Conservation (phyloP, 2,888 invertebrate species). For the Noctua janthe region DNA sequence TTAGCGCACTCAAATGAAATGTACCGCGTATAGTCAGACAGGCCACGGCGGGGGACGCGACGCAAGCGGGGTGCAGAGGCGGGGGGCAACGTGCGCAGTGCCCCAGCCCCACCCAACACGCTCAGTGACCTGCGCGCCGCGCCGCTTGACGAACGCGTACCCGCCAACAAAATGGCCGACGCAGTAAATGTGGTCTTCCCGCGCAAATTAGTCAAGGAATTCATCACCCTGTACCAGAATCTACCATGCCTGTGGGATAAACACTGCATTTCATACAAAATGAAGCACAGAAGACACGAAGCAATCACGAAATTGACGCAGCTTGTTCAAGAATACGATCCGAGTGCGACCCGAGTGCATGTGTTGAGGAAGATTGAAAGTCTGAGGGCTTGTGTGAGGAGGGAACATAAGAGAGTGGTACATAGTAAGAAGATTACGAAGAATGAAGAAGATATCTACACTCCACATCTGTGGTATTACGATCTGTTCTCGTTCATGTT, state of each 20-base stretch:
- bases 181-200: slow-evolving; percentile 78
- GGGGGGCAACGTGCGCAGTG: slow-evolving; percentile 45
- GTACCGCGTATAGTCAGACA: slow-evolving; percentile 20
- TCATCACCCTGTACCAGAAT: slow-evolving; percentile 80
- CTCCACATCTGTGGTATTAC: slow-evolving; percentile 85
- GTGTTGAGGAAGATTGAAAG: slow-evolving; percentile 86
- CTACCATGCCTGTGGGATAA: slow-evolving; percentile 83
- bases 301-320: slow-evolving; percentile 81
- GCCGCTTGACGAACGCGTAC: slow-evolving; percentile 77
- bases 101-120: slow-evolving; percentile 65
- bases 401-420: slow-evolving; percentile 81
- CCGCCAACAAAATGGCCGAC: slow-evolving; percentile 73
- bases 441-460: slow-evolving; percentile 76
- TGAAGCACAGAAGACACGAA: slow-evolving; percentile 79
- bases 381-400: slow-evolving; percentile 83
- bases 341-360: slow-evolving; percentile 83
- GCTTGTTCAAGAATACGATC: slow-evolving; percentile 81
- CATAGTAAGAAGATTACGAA: slow-evolving; percentile 75
- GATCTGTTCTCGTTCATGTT: slow-evolving; percentile 81
- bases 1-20: slow-evolving; percentile 55
- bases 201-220: slow-evolving; percentile 79
- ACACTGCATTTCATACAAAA: slow-evolving; percentile 76
- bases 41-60: slow-evolving; percentile 37
- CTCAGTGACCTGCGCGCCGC: slow-evolving; percentile 84
- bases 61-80: slow-evolving; percentile 9